Conservation (phyloP, 2,113 vertebrate species). For the Atractosteus spatula region DNA sequence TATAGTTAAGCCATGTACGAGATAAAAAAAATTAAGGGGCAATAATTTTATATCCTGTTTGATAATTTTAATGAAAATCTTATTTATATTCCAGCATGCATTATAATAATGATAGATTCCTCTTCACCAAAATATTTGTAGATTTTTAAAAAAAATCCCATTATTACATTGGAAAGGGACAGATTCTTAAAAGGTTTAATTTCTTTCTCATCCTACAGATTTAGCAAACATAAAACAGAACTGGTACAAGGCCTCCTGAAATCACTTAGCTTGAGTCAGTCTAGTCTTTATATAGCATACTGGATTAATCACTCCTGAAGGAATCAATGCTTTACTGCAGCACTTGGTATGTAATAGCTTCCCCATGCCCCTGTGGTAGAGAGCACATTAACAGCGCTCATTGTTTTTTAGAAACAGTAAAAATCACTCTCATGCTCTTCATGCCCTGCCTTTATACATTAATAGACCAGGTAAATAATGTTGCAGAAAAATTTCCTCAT, state of each 20-base stretch:
- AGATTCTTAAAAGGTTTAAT: constrained; percentile 45
- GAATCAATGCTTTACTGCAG: constrained; percentile 56
- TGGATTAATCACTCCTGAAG: constrained; percentile 56
- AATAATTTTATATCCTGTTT: no score
- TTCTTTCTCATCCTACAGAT: constrained; percentile 37
- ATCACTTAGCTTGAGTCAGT: constrained; percentile 32
- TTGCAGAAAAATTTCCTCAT: no score
- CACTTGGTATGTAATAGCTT: constrained; percentile 59
- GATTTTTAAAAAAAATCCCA: constrained; percentile 46
- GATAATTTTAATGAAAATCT: no score
- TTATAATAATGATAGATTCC: no score
- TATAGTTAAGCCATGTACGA: no score
- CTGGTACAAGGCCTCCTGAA: no score
- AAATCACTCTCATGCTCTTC: constrained; percentile 33
- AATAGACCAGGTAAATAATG: no score
- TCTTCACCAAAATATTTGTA: constrained; percentile 11
- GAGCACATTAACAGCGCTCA: constrained; percentile 55
- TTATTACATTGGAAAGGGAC: constrained; percentile 23
- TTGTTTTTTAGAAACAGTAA: constrained; percentile 47
- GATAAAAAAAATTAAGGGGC: no score
- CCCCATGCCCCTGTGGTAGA: constrained; percentile 48
- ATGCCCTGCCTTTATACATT: constrained; percentile 9
- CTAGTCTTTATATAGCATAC: constrained; percentile 55
- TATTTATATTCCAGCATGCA: no score
- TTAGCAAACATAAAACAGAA: constrained; percentile 32